Conservation (phyloP, 2,888 invertebrate genomes). For the Eulithis testata region DNA sequence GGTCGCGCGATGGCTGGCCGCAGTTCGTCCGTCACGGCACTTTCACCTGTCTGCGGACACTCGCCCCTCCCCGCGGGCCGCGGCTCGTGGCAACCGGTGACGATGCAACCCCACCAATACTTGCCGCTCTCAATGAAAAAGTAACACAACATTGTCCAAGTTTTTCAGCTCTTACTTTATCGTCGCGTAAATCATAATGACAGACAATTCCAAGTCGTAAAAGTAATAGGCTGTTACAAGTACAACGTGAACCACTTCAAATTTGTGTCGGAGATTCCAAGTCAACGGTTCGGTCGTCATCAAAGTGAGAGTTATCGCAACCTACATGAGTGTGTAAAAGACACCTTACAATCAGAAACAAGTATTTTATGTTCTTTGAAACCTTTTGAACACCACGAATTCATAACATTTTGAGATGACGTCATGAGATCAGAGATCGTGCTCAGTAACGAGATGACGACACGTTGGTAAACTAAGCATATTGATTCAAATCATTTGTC, state of each 20-base stretch:
- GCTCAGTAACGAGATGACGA: constrained; percentile 20
- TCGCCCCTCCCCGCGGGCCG: constrained; percentile 42
- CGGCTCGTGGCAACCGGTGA: constrained; percentile 34
- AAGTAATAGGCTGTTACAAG: constrained; percentile 23
- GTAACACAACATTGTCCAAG: constrained; percentile 28
- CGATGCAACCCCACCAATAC: constrained; percentile 33
- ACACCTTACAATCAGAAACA: constrained; percentile 14
- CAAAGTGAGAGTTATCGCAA: constrained; percentile 25
- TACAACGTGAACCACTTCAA: constrained; percentile 18
- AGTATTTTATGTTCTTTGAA: constrained; percentile 18
- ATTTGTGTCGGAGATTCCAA: constrained; percentile 19
- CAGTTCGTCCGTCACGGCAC: constrained; percentile 55
- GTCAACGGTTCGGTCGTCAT: constrained; percentile 18
- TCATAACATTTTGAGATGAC: constrained; percentile 7
- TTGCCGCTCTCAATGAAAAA: constrained; percentile 25
- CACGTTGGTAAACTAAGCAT: constrained; percentile 19
- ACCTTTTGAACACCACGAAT: constrained; percentile 8
- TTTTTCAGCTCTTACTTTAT: constrained; percentile 21
- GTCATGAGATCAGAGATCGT: constrained; percentile 15
- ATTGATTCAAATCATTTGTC: constrained; percentile 16
- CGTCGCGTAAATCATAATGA: constrained; percentile 24
- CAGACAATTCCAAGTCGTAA: constrained; percentile 18
- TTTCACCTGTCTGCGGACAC: constrained; percentile 64
- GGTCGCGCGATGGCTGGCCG: constrained; percentile 61
- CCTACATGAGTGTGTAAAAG: constrained; percentile 4